Evolutionary conservation across 2,113 vertebrate genomes (phyloP), one percentile per base, ranked within the genome.

Genomic region (Irena cyanogastra): DNA sequence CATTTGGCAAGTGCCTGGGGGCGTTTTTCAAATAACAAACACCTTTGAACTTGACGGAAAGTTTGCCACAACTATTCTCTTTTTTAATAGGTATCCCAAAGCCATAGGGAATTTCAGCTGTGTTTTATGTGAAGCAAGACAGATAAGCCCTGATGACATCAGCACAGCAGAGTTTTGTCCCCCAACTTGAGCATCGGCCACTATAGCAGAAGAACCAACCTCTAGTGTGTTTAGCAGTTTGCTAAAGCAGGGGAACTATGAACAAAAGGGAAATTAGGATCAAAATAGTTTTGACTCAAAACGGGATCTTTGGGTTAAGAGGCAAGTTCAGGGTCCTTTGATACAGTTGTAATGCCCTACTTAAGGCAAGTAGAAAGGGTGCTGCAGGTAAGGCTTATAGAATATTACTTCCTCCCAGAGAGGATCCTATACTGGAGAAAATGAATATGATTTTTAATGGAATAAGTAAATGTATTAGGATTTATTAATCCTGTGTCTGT

Each of bases 11-110:
- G 41, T 50, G 41, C 72, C 50, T 1, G 4, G 70, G 63, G 81
- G 44, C 3, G 1, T 87, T 90, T 93, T 89, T 90, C 4, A 6
- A 86, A 44, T 79, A 96, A 95, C 69, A 85, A 88, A 42, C n/a
- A 83, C 39, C 76, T 95, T 93, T 83, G 71, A 93, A 93, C 56
- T 86, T 83, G 64, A 78, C 4, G 6, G 90, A 85, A 88, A 93
- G 76, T 89, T 89, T 90, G 56, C 79, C 90, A 86, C 90, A 92
- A 39, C 69, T 93, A 60, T 90, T 81, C 37, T 59, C 20, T 53
- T 63, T 94, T 92, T 77, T 89, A 96, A 83, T 91, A 75, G 53
- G 23, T 88, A 71, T 86, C 90, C 76, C 76, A 90, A 94, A 96
- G 94, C 87, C 90, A 90, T 33, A 42, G 41, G 35, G n/a, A 87